Conservation (phyloP, 30 jellyfish, hydroid and myxozoan species). For the Aurelia sp. region DNA sequence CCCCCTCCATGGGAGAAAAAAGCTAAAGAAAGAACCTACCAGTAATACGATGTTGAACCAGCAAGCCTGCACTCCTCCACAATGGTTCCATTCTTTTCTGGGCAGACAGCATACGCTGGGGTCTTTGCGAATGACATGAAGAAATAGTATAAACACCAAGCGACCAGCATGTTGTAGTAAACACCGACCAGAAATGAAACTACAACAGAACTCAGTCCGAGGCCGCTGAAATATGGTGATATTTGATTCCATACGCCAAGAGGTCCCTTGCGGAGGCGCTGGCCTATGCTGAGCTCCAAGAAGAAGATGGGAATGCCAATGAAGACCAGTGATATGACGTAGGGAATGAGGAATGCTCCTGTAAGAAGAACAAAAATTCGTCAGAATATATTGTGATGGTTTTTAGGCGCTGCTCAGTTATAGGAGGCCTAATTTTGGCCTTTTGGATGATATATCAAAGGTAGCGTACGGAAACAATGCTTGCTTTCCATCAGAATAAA, state of each 20-base stretch:
- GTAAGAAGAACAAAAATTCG: background rate
- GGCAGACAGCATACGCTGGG: constrained; percentile 84
- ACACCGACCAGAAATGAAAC: constrained; percentile 92
- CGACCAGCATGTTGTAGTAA: constrained; percentile 94
- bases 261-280: constrained; percentile 97
- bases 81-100: constrained; percentile 57
- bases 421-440: too few species aligned
- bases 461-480: too few species aligned
- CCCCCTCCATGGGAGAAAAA: too few species aligned
- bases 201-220: constrained; percentile 87
- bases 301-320: constrained; percentile 92
- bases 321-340: constrained; percentile 78
- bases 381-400: too few species aligned
- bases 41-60: constrained; percentile 85
- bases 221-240: constrained; percentile 85
- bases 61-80: constrained; percentile 87
- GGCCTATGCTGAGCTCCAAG: constrained; percentile 94
- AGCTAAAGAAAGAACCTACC: constrained; percentile 22
- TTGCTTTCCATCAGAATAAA: too few species aligned
- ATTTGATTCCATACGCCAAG: constrained; percentile 88
- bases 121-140: constrained; percentile 83
- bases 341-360: constrained; percentile 96
- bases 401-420: too few species aligned
- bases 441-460: too few species aligned
- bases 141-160: constrained; percentile 90